Evolutionary conservation across 1,140 invertebrate species (phyloP).

Genomic region (Pogonomyrmex californicus): DNA sequence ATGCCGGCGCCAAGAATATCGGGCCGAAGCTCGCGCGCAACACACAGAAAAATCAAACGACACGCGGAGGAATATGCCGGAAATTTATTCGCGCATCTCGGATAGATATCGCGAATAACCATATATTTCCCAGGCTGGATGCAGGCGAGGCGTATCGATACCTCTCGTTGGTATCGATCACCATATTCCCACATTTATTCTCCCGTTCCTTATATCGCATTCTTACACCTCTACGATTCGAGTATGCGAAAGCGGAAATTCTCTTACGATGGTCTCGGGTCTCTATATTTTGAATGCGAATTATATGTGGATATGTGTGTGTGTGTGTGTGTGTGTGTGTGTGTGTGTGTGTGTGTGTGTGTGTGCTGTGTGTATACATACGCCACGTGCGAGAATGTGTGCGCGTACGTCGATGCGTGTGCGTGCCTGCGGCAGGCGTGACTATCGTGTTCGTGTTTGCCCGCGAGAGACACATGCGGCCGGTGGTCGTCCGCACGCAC

Average conservation of each 20-base stretch:
- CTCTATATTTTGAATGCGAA: constrained; percentile 13
- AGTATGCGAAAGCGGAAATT: constrained; percentile 14
- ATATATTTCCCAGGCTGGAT: constrained; percentile 7
- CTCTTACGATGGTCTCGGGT: not conserved
- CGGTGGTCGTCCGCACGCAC: constrained; percentile 60
- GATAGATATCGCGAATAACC: constrained; percentile 43
- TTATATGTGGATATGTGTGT: not conserved
- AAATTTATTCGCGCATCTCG: constrained; percentile 46
- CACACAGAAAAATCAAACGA: constrained; percentile 11
- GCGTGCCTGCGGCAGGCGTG: constrained; percentile 55
- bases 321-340: not conserved
- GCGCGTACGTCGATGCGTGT: constrained; percentile 13
- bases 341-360: not conserved
- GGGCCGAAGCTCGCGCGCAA: not conserved
- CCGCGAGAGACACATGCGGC: constrained; percentile 67
- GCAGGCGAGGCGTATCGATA: constrained; percentile 27
- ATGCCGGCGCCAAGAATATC: constrained; percentile 22
- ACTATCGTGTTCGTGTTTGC: constrained; percentile 58
- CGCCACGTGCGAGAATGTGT: constrained; percentile 23
- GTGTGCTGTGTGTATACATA: not conserved
- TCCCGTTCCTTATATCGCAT: not conserved
- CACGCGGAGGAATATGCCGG: not conserved
- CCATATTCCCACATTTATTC: constrained; percentile 41
- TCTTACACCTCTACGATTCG: not conserved
- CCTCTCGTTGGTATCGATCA: constrained; percentile 33